Evolutionary conservation across 1,140 invertebrate species (phyloP).

Genomic region (Arctopsyche grandis): DNA sequence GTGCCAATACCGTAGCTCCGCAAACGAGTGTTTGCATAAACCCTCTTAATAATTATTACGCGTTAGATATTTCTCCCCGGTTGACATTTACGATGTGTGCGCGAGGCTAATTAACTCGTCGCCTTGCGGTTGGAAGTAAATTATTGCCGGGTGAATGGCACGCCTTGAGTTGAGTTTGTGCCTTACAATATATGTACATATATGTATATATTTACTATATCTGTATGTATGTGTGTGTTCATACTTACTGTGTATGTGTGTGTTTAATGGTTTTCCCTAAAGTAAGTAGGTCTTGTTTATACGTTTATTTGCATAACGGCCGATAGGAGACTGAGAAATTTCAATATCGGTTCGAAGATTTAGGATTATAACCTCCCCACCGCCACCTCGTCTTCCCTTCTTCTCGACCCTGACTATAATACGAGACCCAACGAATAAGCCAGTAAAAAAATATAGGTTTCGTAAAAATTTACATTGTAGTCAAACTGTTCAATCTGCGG

Average conservation of each 20-base stretch:
- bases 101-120: conserved; percentile 44
- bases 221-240: background rate
- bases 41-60: conserved; percentile 38
- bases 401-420: too few relatives aligned
- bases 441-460: background rate
- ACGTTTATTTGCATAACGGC: conserved; percentile 29
- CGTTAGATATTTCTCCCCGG: conserved; percentile 42
- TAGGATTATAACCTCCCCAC: background rate
- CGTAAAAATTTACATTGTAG: conserved; percentile 31
- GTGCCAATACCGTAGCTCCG: background rate
- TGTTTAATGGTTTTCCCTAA: background rate
- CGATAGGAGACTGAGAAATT: conserved; percentile 26
- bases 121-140: conserved; percentile 41
- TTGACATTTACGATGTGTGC: conserved; percentile 49
- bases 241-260: background rate
- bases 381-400: too few relatives aligned
- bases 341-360: background rate
- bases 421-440: too few relatives aligned
- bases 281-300: background rate
- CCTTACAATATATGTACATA: background rate
- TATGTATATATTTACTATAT: background rate
- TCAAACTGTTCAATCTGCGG: background rate
- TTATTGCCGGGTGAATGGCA: conserved; percentile 37
- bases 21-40: conserved; percentile 28
- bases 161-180: conserved; percentile 3